Percentiles rank a stretch among this genome's conserved stretches.
Evolutionary conservation across 2,797 vertebrate species (phyloP).

Genomic region (Hypotaenidia okinawae): DNA sequence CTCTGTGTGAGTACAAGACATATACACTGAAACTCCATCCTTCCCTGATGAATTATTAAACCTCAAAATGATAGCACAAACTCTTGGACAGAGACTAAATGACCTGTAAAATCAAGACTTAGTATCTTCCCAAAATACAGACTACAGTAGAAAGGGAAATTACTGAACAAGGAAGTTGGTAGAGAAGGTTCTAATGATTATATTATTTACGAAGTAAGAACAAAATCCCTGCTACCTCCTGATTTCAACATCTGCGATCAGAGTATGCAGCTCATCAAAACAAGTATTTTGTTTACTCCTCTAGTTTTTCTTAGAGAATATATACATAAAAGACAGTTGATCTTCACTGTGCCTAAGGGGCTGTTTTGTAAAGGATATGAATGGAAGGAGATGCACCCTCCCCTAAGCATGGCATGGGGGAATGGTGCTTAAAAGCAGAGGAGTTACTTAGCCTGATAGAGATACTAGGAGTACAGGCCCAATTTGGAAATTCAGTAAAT

Average conservation of each 20-base stretch:
- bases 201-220: neutral
- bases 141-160: neutral
- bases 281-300: constrained; percentile 18
- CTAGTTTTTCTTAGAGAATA: neutral
- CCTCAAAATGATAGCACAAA: neutral
- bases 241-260: constrained; percentile 4
- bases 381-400: neutral
- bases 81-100: neutral
- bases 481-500: neutral
- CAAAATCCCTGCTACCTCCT: neutral
- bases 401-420: neutral
- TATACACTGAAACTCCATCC: fast-evolving
- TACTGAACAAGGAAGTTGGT: neutral
- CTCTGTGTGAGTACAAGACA: neutral
- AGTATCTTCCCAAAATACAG: neutral
- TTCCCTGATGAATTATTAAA: neutral
- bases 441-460: neutral
- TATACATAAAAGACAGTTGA: neutral
- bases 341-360: neutral
- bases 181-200: neutral
- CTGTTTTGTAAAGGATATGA: constrained; percentile 2
- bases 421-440: neutral
- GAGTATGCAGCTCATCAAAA: constrained; percentile 20
- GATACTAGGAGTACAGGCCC: neutral
- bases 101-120: neutral